Evolutionary conservation across 1,140 invertebrate species (phyloP), one percentile per base, ranked within the genome.

Genomic region (Acromyrmex echinatior): DNA sequence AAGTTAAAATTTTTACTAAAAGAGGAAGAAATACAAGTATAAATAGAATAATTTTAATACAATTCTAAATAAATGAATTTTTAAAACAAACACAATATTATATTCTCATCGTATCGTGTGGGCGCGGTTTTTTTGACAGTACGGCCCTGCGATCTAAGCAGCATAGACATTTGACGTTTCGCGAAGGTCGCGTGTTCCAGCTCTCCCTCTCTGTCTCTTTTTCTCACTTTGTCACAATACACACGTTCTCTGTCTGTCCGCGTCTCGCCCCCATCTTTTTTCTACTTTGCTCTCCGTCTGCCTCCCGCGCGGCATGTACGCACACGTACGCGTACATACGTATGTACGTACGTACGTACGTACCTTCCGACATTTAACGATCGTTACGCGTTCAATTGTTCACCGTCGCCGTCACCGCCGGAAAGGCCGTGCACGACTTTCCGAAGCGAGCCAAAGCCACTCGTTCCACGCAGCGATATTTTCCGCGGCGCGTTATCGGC

Each of bases 301-400:
- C 68, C 80, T 92, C 79, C 68, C 84, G 45, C 63, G 31, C 68
- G 39, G 68, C 86, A 84, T 80, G 25, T 77, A 88, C 90, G 85
- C 87, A 76, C 80, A 89, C 89, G 84, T 85, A 82, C 68, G 39
- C 81, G 51, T 79, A 84, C 70, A 18, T n/a, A 88, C 89, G 86
- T 81, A 82, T 60, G 28, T 31, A 31, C 31, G 31, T 31, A 31
- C 31, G 39, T 86, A 77, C 80, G 68, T 84, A 74, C 82, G 51
- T 79, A 84, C 70, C 77, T 65, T 63, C 53, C 81, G 60, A 85
- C 87, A 79, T 90, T 89, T 90, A 92, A 92, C 87, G 91, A 90
- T 90, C 87, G 91, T 93, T 92, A 92, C 92, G 89, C 91, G 86
- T 88, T 87, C 84, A 91, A 92, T 91, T 87, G 90, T 84, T 84